Conservation (phyloP, 2,888 invertebrate genomes). For the Metacarcinus magister region DNA sequence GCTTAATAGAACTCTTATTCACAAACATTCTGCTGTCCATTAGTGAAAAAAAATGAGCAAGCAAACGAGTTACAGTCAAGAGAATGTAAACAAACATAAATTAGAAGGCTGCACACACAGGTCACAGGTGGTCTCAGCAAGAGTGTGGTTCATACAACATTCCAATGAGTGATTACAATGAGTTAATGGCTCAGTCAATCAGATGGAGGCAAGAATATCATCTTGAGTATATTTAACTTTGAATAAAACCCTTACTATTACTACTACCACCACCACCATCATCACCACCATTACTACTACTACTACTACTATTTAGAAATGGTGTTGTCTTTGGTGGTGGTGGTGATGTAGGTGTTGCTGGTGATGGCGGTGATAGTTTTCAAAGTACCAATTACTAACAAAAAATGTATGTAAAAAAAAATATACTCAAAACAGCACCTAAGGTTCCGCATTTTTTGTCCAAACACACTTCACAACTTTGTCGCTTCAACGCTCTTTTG, state of each 20-base stretch:
- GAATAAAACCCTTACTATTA: not conserved
- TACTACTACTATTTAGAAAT: not conserved
- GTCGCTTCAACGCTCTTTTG: not conserved
- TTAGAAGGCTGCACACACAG: not conserved
- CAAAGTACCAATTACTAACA: not conserved
- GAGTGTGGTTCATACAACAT: not conserved
- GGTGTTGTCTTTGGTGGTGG: not conserved
- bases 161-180: not conserved
- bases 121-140: not conserved
- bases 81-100: not conserved
- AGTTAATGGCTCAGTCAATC: not conserved
- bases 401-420: not conserved
- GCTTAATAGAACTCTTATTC: not conserved
- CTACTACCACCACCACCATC: not conserved
- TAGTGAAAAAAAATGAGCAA: not conserved
- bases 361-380: not conserved
- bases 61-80: not conserved
- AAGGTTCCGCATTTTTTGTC: not conserved
- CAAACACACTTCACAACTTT: not conserved
- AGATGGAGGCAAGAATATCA: not conserved
- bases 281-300: not conserved
- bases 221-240: not conserved
- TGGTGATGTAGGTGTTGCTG: not conserved
- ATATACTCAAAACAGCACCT: not conserved
- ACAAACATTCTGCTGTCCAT: not conserved